phyloP scores from a whole-genome alignment of 2,888 invertebrate genomes.

The Phyto melanocephala region DNA sequence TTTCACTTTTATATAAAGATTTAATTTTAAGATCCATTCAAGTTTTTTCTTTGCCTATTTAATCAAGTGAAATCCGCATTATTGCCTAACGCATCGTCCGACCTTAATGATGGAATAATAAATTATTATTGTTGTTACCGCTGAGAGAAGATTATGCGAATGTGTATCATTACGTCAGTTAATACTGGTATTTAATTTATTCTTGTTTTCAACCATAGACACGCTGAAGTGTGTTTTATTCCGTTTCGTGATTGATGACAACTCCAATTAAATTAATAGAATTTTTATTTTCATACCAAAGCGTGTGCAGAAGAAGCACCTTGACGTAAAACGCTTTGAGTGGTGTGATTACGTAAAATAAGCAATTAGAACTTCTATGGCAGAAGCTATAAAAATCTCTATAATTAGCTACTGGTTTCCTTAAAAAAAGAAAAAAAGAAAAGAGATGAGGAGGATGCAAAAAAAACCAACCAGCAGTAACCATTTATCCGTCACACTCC shows the following conservation, averaged over 20 bases:
- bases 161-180: neutral
- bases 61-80: too few species aligned
- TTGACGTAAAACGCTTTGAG: conserved; percentile 28
- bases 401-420: conserved; percentile 47
- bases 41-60: too few species aligned
- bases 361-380: conserved; percentile 40
- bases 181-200: too few species aligned
- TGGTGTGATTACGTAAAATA: conserved; percentile 22
- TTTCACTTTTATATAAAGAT: too few species aligned
- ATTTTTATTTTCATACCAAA: neutral
- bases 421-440: neutral
- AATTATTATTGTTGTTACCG: neutral
- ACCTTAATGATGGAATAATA: neutral
- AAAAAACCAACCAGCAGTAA: neutral
- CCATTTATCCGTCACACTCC: neutral
- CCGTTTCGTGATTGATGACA: conserved; percentile 36
- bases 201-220: too few species aligned
- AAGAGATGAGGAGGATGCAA: neutral
- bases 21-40: too few species aligned
- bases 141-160: neutral
- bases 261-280: conserved; percentile 30
- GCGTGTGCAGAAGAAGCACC: neutral
- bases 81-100: neutral
- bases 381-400: conserved; percentile 45
- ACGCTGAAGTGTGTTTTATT: too few species aligned